Evolutionary conservation across 2,888 invertebrate genomes (phyloP), one percentile per base, ranked within the genome.

Genomic region (Pandemis corylana): DNA sequence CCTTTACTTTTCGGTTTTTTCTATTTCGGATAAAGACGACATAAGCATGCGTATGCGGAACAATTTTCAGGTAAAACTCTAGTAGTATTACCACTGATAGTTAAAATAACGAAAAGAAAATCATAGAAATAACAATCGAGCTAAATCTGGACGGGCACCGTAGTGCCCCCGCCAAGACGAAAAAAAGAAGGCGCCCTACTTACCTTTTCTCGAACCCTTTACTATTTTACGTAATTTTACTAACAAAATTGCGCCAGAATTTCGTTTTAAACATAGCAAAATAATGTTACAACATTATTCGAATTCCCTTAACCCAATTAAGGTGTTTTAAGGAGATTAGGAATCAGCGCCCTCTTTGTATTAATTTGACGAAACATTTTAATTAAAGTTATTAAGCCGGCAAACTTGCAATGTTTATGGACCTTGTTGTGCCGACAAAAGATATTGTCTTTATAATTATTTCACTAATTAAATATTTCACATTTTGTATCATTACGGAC

Each of bases 311-410:
- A 28, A 68, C 63, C 63, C 73, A 73, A 68, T 73, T 73, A 73
- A 56, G 68, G 46, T 59, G 59, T 59, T 59, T 59, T 59, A 59
- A 59, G 46, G 56, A 36, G 73, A 73, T 73, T 68, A 73, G 44
- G 59, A 73, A 68, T 68, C 65, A 46, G 49, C 6, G 67, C 67
- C 67, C 67, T 53, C 67, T 66, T 66, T 53, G 67, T 59, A 44
- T 59, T 68, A 68, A 68, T 68, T 68, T 68, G 59, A 68, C 59
- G 68, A 68, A 68, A 68, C 56, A 59, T 68, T 68, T 66, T 68
- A 68, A 68, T 68, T 68, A 68, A 68, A 36, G 20, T 44, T 68
- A 56, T 68, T 68, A 68, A 44, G 44, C 51, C 36, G 64, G 64
- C 20, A 64, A 67, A 67, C 67, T 67, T 67, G 67, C 67, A 53